Evolutionary conservation across 2,113 vertebrate species (phyloP).

Genomic region (Xenopus laevis): DNA sequence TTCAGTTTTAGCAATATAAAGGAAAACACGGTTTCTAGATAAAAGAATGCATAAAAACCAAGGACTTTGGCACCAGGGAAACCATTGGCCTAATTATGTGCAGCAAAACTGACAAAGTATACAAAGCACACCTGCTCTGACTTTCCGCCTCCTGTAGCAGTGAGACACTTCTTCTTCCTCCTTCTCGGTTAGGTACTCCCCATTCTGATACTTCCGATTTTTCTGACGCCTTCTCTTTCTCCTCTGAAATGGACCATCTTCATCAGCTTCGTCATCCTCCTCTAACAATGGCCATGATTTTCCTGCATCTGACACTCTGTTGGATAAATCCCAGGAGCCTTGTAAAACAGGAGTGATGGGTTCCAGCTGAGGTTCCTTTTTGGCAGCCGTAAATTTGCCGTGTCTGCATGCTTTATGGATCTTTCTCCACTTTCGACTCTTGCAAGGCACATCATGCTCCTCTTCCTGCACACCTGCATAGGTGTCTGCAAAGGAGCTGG

Average conservation of each 20-base stretch:
- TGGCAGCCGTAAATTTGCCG: constrained; percentile 57
- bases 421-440: constrained; percentile 64
- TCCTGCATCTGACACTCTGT: constrained; percentile 64
- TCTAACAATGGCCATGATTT: constrained; percentile 65
- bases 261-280: constrained; percentile 63
- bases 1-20: too few species aligned
- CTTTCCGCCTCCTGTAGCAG: constrained; percentile 60
- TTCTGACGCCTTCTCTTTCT: constrained; percentile 88
- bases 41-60: too few species aligned
- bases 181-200: constrained; percentile 85
- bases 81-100: too few species aligned
- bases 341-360: constrained; percentile 62
- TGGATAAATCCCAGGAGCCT: constrained; percentile 63
- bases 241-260: constrained; percentile 63
- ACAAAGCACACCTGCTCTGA: constrained; percentile 62
- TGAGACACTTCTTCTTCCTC: constrained; percentile 65
- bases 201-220: constrained; percentile 89
- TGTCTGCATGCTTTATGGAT: constrained; percentile 59
- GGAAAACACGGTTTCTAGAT: too few species aligned
- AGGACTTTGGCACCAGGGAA: too few species aligned
- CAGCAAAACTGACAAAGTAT: neutral
- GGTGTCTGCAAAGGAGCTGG: constrained; percentile 58
- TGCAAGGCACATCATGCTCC: constrained; percentile 57
- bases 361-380: constrained; percentile 58
- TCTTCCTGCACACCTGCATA: constrained; percentile 60